Base-by-base conservation (phyloP, 2,113 vertebrate genomes). In the Peromyscus maniculatus region DNA sequence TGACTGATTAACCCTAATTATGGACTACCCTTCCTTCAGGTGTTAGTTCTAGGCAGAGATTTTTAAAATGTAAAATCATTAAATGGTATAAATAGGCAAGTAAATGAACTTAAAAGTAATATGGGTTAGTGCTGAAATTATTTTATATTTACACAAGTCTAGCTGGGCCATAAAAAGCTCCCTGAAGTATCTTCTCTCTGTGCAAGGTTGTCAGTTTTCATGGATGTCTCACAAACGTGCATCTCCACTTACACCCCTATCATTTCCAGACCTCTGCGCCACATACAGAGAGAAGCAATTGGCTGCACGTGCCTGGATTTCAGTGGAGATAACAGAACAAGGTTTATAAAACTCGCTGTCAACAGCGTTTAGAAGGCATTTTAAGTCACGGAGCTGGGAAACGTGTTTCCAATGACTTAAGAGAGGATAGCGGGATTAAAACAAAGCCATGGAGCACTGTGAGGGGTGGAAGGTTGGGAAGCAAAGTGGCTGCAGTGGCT, bases 141-240 rank as follows among this genome's bases (percentile, higher is more conserved):
- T 57, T 96, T 57, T 69, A 10, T 67, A 22, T 55, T 71, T 91
- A 5, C 15, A 87, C 92, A 88, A 91, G 74, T 87, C 7, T 78
- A 66, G 43, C 78, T 67, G 87, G 21, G 22, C 31, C 83, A 84
- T 69, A 84, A 72, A 80, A n/a, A 78, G 43, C 7, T n/a, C 5
- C 19, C 52, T 22, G 57, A 91, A 96, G 55, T 11, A 13, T 79
- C 71, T 43, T 3, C 7, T 91, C 5, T 80, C 7, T 79, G 2
- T 69, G 28, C 24, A 49, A 49, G 64, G 22, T 91, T 24, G 87
- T 66, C 15, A 21, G 3, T 57, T 71, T 52, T 87, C 24, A 33
- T 91, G 77, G 11, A 28, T 94, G 4, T 89, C 66, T 93, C 49
- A 46, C 52, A 91, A 86, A 93, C 77, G 84, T 80, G 11, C 39